Base-by-base conservation (phyloP, 2,113 vertebrate genomes). In the Albula goreensis region DNA sequence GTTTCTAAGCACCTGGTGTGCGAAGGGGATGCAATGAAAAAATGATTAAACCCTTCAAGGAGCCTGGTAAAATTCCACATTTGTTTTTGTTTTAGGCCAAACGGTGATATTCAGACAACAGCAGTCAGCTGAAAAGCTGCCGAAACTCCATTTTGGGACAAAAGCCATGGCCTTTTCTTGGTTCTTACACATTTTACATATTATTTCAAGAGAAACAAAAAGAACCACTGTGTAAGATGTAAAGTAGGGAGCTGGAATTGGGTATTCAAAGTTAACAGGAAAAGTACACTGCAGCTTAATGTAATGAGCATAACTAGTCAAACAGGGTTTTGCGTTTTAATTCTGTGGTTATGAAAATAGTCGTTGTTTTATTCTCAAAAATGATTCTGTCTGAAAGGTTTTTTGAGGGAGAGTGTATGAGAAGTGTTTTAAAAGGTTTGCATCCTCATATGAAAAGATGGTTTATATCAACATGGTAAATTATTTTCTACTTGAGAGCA, bases 1-100 rank as follows among this genome's bases (percentile, higher is more conserved):
- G 89, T 86, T 91, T 79, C 86, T 90, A 88, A 93, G 91, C 89
- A 89, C 86, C 85, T 86, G 78, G 87, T 81, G 87, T 89, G 85
- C 66, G 78, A 83, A 4, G 92, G 81, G 88, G 91, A 88, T 90
- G 90, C 88, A 8, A 49, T n/a, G 48, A 74, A 10, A 41, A 41
- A 41, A 70, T 11, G 15, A 74, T 74, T 49, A 52, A 51, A 77
- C 66, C 70, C n/a, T 51, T 84, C 50, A 74, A 7, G 10, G 63
- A 50, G 83, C 12, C 50, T 17, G 49, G 66, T 8, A 49, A 50
- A 51, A 50, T n/a, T 84, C 3, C 53, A 56, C 53, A 12, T 41
- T 19, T 41, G 31, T 41, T 41, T 56, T 56, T 74, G n/a, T 74
- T 74, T 74, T 74, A 74, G 70, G 70, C 70, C 70, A n/a, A 22